phyloP scores from a whole-genome alignment of 1,140 invertebrate genomes.

The Drosophila mayri region DNA sequence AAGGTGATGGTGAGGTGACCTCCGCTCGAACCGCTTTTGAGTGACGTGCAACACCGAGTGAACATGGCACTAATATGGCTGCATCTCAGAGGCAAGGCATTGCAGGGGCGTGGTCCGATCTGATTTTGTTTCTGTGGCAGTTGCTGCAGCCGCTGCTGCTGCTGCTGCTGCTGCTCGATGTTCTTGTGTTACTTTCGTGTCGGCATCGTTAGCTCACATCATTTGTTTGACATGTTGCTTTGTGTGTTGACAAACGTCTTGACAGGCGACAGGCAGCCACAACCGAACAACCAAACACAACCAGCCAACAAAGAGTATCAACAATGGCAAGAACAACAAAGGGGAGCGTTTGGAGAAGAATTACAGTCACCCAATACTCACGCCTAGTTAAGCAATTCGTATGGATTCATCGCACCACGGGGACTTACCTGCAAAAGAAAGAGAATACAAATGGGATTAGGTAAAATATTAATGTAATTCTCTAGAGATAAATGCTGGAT shows the following conservation, averaged over 20 bases:
- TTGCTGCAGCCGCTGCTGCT: slow-evolving; percentile 17
- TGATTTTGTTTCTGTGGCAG: slow-evolving; percentile 47
- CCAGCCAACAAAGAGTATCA: slow-evolving; percentile 13
- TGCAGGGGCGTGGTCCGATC: slow-evolving; percentile 37
- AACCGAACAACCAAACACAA: slow-evolving; percentile 23
- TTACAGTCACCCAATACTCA: slow-evolving; percentile 72
- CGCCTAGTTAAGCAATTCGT: slow-evolving; percentile 55
- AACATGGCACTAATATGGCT: slow-evolving; percentile 79
- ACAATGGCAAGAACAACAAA: slow-evolving; percentile 35
- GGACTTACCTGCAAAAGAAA: slow-evolving; percentile 69
- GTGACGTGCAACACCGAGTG: slow-evolving; percentile 71
- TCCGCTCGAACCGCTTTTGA: slow-evolving; percentile 35
- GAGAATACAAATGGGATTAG: slow-evolving; percentile 6
- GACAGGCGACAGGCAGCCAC: slow-evolving; percentile 67
- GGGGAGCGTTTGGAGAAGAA: slow-evolving; percentile 28
- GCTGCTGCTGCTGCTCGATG: slow-evolving; percentile 7
- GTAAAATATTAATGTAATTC: not conserved
- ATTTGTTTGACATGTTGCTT: slow-evolving; percentile 63
- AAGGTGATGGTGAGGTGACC: slow-evolving; percentile 17
- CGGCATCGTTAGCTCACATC: slow-evolving; percentile 67
- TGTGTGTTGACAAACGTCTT: slow-evolving; percentile 76
- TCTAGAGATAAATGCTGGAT: not conserved
- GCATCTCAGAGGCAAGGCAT: slow-evolving; percentile 11
- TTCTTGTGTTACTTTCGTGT: slow-evolving; percentile 42
- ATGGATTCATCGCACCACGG: slow-evolving; percentile 52